Percentiles rank a stretch among this genome's conserved stretches.
Conservation (phyloP, 2,113 vertebrate species). For the Mormyrus lacerda region DNA sequence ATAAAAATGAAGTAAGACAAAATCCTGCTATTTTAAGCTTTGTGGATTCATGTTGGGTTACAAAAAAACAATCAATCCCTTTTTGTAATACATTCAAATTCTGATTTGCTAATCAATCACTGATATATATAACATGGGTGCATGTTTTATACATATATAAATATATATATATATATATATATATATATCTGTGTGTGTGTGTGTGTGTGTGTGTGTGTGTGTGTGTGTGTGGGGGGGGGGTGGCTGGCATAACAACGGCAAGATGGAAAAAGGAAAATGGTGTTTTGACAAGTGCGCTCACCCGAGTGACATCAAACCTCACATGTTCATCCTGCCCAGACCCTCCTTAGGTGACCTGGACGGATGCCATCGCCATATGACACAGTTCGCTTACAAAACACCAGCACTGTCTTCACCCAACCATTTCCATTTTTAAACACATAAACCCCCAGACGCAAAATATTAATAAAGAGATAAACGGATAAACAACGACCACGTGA, state of each 20-base stretch:
- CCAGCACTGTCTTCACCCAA: not conserved
- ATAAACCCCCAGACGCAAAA: not conserved
- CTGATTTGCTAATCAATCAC: not conserved
- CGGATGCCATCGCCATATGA: not conserved
- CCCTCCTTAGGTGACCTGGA: not conserved
- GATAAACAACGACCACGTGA: not conserved
- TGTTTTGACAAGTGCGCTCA: not conserved
- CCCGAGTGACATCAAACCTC: not conserved
- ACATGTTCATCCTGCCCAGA: not conserved
- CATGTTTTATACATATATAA: not conserved
- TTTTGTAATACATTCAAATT: not conserved
- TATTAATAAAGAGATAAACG: not conserved
- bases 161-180: not conserved
- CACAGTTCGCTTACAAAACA: not conserved
- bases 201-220: no score
- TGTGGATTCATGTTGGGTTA: not conserved
- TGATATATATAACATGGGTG: not conserved
- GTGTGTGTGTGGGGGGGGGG: not conserved
- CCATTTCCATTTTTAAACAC: not conserved
- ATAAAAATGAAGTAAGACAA: not conserved
- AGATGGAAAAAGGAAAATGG: not conserved
- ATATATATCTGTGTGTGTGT: not conserved
- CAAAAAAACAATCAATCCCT: not conserved
- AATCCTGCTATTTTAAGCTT: not conserved
- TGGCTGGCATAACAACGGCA: not conserved